phyloP scores from a whole-genome alignment of 2,113 vertebrate species.

The Ailuropoda melanoleuca region DNA sequence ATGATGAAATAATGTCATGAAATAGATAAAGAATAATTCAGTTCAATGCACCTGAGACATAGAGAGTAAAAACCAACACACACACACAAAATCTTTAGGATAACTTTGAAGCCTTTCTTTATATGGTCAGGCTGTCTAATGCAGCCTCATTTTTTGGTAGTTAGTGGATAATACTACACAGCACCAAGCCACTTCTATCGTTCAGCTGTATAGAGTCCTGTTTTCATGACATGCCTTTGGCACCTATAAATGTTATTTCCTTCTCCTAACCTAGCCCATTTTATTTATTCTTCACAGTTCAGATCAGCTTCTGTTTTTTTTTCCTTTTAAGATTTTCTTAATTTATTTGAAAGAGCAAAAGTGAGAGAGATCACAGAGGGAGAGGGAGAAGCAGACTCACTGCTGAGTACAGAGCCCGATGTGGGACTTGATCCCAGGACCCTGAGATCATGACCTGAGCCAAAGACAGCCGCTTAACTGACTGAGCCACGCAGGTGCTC shows the following conservation, averaged over 20 bases:
- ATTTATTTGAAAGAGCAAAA: too few species aligned
- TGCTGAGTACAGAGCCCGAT: too few species aligned
- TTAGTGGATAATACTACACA: background rate
- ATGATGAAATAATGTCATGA: background rate
- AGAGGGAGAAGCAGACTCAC: too few species aligned
- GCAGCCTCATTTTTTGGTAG: background rate
- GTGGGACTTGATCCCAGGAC: too few species aligned
- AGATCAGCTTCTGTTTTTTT: background rate
- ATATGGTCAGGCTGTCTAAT: background rate
- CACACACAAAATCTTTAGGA: background rate
- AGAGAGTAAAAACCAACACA: background rate
- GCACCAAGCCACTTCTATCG: background rate
- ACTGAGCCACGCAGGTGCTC: too few species aligned
- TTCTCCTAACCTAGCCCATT: background rate
- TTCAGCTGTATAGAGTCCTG: background rate
- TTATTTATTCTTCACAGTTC: background rate
- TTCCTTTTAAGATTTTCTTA: too few species aligned
- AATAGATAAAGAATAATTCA: background rate
- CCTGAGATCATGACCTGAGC: too few species aligned
- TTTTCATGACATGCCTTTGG: background rate
- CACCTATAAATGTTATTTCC: background rate
- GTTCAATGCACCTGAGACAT: background rate
- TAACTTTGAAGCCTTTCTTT: background rate
- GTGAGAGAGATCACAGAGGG: too few species aligned
- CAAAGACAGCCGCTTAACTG: too few species aligned